Conservation (phyloP, 2,888 invertebrate genomes). For the Cordilura impudica region DNA sequence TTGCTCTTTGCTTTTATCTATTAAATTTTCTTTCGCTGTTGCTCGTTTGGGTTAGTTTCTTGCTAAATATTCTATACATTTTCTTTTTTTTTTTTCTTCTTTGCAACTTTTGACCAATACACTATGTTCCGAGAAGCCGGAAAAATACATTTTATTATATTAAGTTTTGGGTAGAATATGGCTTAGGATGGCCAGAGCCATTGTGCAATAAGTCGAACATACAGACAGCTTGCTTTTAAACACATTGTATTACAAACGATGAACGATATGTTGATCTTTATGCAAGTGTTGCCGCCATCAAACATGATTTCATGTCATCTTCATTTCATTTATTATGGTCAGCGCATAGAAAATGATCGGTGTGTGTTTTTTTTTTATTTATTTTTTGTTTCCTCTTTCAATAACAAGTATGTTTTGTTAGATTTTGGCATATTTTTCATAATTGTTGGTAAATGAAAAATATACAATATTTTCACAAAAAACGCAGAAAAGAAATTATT, state of each 20-base stretch:
- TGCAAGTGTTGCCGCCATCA: constrained; percentile 75
- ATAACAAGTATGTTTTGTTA: background rate
- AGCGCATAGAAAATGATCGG: constrained; percentile 35
- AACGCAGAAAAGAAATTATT: background rate
- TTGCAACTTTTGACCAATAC: constrained; percentile 32
- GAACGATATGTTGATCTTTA: constrained; percentile 66
- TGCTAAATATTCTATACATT: constrained; percentile 38
- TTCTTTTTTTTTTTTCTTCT: constrained; percentile 1
- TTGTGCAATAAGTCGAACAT: background rate
- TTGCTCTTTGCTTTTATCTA: constrained; percentile 4
- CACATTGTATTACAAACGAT: constrained; percentile 33
- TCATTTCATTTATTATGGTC: constrained; percentile 71
- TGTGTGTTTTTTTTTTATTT: background rate
- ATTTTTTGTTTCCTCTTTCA: background rate
- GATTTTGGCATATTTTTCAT: constrained; percentile 56
- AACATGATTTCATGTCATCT: constrained; percentile 76
- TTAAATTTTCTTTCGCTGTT: constrained; percentile 20
- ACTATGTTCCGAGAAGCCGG: constrained; percentile 22
- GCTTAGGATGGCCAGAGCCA: too few relatives aligned
- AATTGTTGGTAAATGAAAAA: constrained; percentile 1
- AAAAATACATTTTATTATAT: too few relatives aligned
- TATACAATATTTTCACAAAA: background rate
- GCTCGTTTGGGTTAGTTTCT: constrained; percentile 20
- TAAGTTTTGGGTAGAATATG: too few relatives aligned
- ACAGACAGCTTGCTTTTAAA: constrained; percentile 38